A percentile compares a stretch with the other conserved stretches of the same genome.
These are phyloP conservation scores for Asbolus verrucosus DNA, from an alignment of 1,140 invertebrate species.

Conservation along the genomic window DNA sequence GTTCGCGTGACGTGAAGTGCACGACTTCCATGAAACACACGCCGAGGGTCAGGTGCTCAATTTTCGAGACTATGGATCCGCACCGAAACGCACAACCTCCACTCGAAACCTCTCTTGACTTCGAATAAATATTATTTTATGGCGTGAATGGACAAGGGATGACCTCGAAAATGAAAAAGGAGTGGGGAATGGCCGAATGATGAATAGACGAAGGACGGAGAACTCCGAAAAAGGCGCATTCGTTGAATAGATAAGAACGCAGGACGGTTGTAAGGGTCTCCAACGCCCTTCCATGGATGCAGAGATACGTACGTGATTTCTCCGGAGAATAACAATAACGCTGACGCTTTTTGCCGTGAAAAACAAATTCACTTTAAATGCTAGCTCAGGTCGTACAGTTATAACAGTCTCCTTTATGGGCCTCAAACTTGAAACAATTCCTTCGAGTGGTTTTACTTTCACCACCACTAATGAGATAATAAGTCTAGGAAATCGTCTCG, in stretches of 20 bases:
- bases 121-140: slow-evolving; percentile 19
- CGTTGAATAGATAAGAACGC: slow-evolving; percentile 48
- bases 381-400: slow-evolving; percentile 22
- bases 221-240: slow-evolving; percentile 29
- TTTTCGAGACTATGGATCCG: background rate
- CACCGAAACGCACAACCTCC: background rate
- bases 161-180: slow-evolving; percentile 1
- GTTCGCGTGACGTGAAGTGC: background rate
- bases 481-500: background rate
- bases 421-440: slow-evolving; percentile 24
- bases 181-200: slow-evolving; percentile 3
- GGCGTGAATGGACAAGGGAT: slow-evolving; percentile 16
- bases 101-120: slow-evolving; percentile 1
- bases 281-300: slow-evolving; percentile 41
- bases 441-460: slow-evolving; percentile 4
- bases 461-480: background rate
- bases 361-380: slow-evolving; percentile 41
- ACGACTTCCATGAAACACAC: too few relatives aligned
- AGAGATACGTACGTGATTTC: slow-evolving; percentile 49
- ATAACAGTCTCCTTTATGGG: slow-evolving; percentile 4
- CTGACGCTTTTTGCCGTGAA: slow-evolving; percentile 42
- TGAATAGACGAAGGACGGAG: slow-evolving; percentile 28
- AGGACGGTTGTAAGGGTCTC: slow-evolving; percentile 29
- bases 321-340: slow-evolving; percentile 48
- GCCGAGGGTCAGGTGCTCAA: too few relatives aligned